phyloP scores from a whole-genome alignment of 2,113 vertebrate genomes.

The Cryptomyrus ogoouensis region DNA sequence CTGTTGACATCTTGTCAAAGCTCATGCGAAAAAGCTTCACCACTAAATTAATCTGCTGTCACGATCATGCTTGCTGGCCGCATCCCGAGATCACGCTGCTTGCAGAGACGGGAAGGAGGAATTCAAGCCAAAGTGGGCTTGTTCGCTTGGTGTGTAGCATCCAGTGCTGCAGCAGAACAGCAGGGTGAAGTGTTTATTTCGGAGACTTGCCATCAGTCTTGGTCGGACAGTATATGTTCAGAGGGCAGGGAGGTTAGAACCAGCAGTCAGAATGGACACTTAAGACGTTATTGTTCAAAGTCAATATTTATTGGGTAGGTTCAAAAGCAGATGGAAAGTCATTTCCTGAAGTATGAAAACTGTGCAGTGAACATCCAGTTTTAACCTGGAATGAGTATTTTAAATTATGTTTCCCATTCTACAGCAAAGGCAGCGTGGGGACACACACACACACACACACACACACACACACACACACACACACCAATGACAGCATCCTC shows the following conservation, averaged over 20 bases:
- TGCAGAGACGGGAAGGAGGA: neutral
- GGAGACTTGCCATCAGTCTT: neutral
- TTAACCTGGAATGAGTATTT: constrained; percentile 20
- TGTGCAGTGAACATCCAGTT: constrained; percentile 17
- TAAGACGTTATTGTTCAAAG: neutral
- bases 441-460: neutral
- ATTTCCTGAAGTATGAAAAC: constrained; percentile 14
- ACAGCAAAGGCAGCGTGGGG: neutral
- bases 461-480: neutral
- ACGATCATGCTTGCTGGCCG: neutral
- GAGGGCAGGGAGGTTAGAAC: neutral
- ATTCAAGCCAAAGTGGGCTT: neutral
- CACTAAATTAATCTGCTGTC: neutral
- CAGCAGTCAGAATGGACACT: neutral
- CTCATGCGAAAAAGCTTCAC: neutral
- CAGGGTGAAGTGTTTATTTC: neutral
- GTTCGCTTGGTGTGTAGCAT: neutral
- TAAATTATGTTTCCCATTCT: neutral
- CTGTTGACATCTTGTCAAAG: neutral
- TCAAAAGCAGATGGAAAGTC: constrained; percentile 5
- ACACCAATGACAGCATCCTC: neutral
- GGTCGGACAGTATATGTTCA: neutral
- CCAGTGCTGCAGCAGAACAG: neutral
- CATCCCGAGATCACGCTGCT: neutral
- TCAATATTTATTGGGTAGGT: constrained; percentile 13